Evolutionary conservation across 2,797 vertebrate genomes (phyloP).

Genomic region (Garrulus glandarius): DNA sequence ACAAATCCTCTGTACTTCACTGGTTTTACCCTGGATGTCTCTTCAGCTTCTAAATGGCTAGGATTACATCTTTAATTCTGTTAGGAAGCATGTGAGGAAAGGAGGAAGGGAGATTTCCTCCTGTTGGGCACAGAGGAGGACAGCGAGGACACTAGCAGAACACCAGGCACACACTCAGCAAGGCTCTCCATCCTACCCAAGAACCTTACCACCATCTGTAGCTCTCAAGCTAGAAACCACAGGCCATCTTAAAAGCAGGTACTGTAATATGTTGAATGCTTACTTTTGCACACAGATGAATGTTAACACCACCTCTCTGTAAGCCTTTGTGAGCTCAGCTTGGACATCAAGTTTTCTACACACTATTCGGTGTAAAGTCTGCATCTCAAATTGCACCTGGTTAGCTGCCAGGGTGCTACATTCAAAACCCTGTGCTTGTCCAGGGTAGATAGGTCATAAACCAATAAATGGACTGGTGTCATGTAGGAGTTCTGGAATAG

Average conservation of each 20-base stretch:
- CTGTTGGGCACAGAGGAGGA: not conserved
- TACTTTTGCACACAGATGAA: not conserved
- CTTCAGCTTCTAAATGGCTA: not conserved
- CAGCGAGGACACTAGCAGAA: not conserved
- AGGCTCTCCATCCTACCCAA: not conserved
- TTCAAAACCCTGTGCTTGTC: not conserved
- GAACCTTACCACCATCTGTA: not conserved
- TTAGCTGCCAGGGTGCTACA: not conserved
- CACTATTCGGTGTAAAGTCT: not conserved
- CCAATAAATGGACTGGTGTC: not conserved
- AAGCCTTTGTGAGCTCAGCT: not conserved
- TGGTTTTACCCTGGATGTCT: not conserved
- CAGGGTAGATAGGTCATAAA: not conserved
- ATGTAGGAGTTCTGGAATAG: not conserved
- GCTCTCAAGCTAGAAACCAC: not conserved
- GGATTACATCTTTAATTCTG: not conserved
- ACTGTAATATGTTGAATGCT: fast-evolving
- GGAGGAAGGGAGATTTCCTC: not conserved
- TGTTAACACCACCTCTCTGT: not conserved
- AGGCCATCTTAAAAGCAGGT: not conserved
- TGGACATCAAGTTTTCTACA: not conserved
- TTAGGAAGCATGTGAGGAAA: not conserved
- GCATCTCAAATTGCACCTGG: not conserved
- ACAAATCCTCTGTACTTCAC: not conserved
- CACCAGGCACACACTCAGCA: not conserved